Conservation (phyloP, 2,797 vertebrate genomes). For the Cottoperca gobio region DNA sequence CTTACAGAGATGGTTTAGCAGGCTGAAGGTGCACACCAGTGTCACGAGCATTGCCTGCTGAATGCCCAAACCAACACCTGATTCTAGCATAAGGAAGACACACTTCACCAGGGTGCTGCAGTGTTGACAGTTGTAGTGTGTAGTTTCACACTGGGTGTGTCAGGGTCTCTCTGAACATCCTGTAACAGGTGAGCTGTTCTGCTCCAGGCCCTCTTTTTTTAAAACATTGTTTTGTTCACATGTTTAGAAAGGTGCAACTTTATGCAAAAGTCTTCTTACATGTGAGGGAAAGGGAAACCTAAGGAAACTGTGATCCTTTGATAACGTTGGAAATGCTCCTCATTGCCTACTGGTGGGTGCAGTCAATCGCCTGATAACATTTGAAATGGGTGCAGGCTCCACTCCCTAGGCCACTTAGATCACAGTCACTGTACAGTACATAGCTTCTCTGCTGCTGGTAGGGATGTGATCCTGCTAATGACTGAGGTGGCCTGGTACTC, state of each 20-base stretch:
- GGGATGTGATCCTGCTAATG: constrained; percentile 16
- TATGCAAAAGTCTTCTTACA: not conserved
- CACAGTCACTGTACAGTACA: not conserved
- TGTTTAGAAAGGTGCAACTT: not conserved
- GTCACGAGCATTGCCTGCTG: not conserved
- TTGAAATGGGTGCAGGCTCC: no score
- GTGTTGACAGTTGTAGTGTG: constrained; percentile 7
- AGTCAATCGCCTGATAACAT: no score
- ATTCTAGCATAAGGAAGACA: not conserved
- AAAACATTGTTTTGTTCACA: not conserved
- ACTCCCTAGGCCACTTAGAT: not conserved
- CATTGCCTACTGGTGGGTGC: no score
- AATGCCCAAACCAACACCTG: not conserved
- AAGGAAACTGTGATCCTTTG: no score
- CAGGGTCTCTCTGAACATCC: not conserved
- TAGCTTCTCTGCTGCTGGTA: not conserved
- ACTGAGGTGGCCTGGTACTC: constrained; percentile 20
- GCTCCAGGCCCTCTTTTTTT: not conserved
- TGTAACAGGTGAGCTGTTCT: not conserved
- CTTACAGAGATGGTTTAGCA: not conserved
- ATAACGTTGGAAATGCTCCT: no score
- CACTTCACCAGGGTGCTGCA: not conserved
- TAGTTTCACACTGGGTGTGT: not conserved
- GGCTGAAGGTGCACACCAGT: not conserved
- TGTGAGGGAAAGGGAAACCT: no score